Conservation (phyloP, 2,797 vertebrate species). For the Nasua narica region DNA sequence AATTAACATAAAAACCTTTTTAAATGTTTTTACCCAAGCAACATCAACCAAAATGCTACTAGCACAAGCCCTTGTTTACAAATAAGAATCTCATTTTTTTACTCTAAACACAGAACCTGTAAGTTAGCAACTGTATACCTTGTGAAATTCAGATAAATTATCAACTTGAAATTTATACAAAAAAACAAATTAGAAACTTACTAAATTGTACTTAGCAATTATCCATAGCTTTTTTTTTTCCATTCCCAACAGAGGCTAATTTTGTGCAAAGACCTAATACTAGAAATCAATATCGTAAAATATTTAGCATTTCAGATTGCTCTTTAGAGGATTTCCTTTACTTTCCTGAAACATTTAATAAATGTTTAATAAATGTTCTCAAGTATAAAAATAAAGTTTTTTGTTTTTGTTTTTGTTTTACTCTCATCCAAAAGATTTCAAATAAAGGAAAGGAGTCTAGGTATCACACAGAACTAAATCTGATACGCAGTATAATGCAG, state of each 20-base stretch:
- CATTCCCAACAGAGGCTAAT: conserved; percentile 8
- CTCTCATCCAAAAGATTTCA: conserved; percentile 31
- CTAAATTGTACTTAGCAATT: conserved; percentile 35
- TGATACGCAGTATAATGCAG: conserved; percentile 37
- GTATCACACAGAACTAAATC: conserved; percentile 36
- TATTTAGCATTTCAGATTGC: conserved; percentile 32
- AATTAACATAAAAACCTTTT: conserved; percentile 9
- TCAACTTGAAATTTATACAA: conserved; percentile 6
- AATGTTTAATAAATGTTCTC: neutral
- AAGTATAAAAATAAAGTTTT: conserved; percentile 18
- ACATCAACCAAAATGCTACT: neutral
- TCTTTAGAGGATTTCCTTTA: conserved; percentile 40
- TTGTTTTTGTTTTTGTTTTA: neutral
- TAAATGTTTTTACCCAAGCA: neutral
- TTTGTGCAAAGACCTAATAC: conserved; percentile 37
- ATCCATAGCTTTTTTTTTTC: conserved; percentile 22
- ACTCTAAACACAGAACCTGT: neutral
- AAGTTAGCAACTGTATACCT: neutral
- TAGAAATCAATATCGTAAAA: conserved; percentile 50
- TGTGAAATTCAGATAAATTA: conserved; percentile 34
- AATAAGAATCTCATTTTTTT: conserved; percentile 4
- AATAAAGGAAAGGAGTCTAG: conserved; percentile 11
- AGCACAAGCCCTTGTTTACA: neutral
- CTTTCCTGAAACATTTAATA: conserved; percentile 43
- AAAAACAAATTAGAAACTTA: conserved; percentile 46